Evolutionary conservation across 2,113 vertebrate species (phyloP), one percentile per base, ranked within the genome.

Genomic region (Pogonocichla stellata): DNA sequence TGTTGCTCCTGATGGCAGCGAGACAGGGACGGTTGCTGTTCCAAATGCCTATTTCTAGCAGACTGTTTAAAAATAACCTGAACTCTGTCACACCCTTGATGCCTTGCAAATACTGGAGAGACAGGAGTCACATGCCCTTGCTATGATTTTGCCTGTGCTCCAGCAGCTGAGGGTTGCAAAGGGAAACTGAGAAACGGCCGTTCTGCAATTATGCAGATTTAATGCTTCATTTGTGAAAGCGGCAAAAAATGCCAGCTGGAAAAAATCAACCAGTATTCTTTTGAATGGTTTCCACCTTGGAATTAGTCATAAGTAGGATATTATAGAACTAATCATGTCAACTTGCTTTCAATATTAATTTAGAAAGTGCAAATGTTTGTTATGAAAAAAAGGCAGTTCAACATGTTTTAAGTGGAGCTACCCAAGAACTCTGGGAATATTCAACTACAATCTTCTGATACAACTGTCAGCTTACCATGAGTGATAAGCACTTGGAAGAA

Each of bases 41-140:
- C 80, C 86, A 48, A 70, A 53, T 8, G 45, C 40, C 96, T 95
- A 88, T 96, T 96, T 78, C 75, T 9, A 74, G 93, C 60, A 88
- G 69, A 18, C 43, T 0, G 10, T 78, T 93, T 96, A 97, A 95
- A 96, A 97, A 96, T 97, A 97, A 86, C 95, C 86, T 64, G 2
- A 86, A 67, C 80, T 85, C 54, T n/a, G 86, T 81, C 90, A 67
- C 42, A 92, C 56, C 65, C 92, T 34, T 22, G 71, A 80, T 2
- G 33, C 82, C 64, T 60, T 42, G 56, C 61, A 75, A 90, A 78
- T 19, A 79, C 60, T 50, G 85, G n/a, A 42, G 78, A 72, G 84
- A 36, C 9, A 38, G 62, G 80, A 89, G 57, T 95, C 94, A 12
- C 16, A 8, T 90, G 65, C 75, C 88, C 53, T 18, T 19, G 24